Conservation (phyloP, 2,113 vertebrate genomes). For the Taurulus bubalis region DNA sequence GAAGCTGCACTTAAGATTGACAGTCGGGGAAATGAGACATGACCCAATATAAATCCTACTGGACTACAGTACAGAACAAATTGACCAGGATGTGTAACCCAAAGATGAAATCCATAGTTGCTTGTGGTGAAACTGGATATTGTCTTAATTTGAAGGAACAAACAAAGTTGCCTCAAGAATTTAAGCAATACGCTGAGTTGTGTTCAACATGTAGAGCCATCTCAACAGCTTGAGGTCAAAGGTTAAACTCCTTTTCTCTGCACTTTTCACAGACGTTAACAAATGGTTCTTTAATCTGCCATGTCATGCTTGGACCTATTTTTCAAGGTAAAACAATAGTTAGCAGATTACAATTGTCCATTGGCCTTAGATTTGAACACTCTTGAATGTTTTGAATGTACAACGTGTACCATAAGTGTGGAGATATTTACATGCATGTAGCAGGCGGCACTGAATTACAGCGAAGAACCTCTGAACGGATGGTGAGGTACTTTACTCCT, state of each 20-base stretch:
- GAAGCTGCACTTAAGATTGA: neutral
- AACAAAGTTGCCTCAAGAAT: neutral
- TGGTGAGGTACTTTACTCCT: conserved; percentile 3
- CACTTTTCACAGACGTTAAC: neutral
- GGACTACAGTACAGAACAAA: neutral
- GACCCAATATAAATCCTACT: neutral
- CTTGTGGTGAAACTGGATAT: neutral
- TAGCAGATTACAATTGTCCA: conserved; percentile 15
- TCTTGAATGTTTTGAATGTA: conserved; percentile 68
- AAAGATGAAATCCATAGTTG: neutral
- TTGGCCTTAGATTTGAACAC: conserved; percentile 38
- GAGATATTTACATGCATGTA: conserved; percentile 67
- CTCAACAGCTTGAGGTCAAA: neutral
- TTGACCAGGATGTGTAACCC: neutral
- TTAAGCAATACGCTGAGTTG: neutral
- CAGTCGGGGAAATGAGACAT: neutral
- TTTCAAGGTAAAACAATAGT: neutral
- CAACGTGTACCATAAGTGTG: conserved; percentile 49
- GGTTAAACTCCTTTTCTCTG: neutral
- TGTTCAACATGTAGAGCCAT: neutral
- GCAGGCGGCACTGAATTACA: conserved; percentile 66
- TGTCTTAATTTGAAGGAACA: neutral
- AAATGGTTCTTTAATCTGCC: conserved; percentile 17
- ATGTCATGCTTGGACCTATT: conserved; percentile 24
- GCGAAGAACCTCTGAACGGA: conserved; percentile 18